phyloP scores from a whole-genome alignment of 2,888 invertebrate genomes.

The Buathra laborator region DNA sequence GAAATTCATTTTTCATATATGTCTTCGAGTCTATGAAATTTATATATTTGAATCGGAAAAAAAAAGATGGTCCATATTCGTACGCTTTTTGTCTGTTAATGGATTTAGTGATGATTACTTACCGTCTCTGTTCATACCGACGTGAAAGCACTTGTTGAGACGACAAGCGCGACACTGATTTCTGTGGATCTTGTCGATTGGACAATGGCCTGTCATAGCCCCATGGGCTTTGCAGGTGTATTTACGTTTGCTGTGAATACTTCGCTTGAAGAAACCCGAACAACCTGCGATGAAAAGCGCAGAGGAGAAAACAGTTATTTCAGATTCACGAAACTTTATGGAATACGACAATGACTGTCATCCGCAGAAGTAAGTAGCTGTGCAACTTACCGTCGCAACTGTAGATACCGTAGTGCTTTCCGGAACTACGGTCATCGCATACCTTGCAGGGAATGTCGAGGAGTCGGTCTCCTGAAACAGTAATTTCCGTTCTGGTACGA shows the following conservation, averaged over 20 bases:
- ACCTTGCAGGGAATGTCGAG: slow-evolving; percentile 99
- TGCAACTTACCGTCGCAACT: slow-evolving; percentile 96
- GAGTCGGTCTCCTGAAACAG: slow-evolving; percentile 94
- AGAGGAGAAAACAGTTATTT: not conserved
- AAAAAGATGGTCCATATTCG: not conserved
- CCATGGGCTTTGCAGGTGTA: slow-evolving; percentile 99
- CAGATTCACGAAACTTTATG: too few relatives aligned
- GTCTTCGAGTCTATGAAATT: not conserved
- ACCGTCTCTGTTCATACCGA: slow-evolving; percentile 99
- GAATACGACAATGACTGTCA: not conserved
- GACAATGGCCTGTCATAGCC: slow-evolving; percentile 96
- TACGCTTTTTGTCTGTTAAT: not conserved
- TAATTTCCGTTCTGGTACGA: slow-evolving; percentile 3
- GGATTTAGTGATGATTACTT: slow-evolving; percentile 85
- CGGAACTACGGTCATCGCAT: slow-evolving; percentile 99
- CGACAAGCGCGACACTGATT: slow-evolving; percentile 99
- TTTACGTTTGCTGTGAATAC: slow-evolving; percentile 97
- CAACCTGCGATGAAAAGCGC: slow-evolving; percentile 88
- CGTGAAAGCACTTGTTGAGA: slow-evolving; percentile 97
- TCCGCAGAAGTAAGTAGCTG: slow-evolving; percentile 12
- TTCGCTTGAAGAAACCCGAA: slow-evolving; percentile 98
- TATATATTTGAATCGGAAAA: not conserved
- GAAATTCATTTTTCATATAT: too few relatives aligned
- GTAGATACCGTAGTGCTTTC: slow-evolving; percentile 99
- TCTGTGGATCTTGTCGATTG: slow-evolving; percentile 98